These are phyloP conservation scores for Stenodera caucasica DNA, from an alignment of 2,888 invertebrate species.

Conservation along the genomic window DNA sequence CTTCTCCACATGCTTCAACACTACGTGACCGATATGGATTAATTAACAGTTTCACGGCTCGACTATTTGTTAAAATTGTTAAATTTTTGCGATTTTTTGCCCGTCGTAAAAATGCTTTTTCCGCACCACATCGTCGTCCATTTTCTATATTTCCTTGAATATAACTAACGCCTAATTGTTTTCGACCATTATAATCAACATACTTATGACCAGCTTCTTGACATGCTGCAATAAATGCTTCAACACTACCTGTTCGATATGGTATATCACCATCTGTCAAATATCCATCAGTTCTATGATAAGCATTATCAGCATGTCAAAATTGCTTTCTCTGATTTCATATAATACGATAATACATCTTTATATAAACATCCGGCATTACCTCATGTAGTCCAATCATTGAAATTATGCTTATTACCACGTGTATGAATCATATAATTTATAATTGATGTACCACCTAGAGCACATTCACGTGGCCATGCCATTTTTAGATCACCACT, in stretches of 20 bases:
- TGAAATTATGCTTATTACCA: conserved; percentile 70
- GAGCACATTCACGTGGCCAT: conserved; percentile 61
- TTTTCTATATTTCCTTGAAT: conserved; percentile 63
- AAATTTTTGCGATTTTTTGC: conserved; percentile 65
- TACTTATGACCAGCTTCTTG: too few relatives aligned
- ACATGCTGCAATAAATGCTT: too few relatives aligned
- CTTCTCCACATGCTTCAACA: too few relatives aligned
- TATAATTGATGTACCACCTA: conserved; percentile 58
- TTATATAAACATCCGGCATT: conserved; percentile 61
- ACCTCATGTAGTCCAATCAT: conserved; percentile 64
- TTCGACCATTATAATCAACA: too few relatives aligned
- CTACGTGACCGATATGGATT: too few relatives aligned
- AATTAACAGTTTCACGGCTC: conserved; percentile 68
- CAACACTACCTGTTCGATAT: too few relatives aligned
- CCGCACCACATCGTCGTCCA: conserved; percentile 67
- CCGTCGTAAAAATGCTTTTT: conserved; percentile 64
- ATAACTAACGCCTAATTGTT: conserved; percentile 62
- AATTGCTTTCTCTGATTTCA: too few relatives aligned
- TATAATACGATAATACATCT: conserved; percentile 56
- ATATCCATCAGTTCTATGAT: too few relatives aligned
- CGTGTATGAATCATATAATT: conserved; percentile 62
- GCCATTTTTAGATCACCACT: conserved; percentile 64
- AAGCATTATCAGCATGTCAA: too few relatives aligned
- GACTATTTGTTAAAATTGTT: conserved; percentile 63
- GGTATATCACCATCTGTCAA: too few relatives aligned